Base-by-base conservation (phyloP, 2,113 vertebrate genomes). In the Pitta sordida region DNA sequence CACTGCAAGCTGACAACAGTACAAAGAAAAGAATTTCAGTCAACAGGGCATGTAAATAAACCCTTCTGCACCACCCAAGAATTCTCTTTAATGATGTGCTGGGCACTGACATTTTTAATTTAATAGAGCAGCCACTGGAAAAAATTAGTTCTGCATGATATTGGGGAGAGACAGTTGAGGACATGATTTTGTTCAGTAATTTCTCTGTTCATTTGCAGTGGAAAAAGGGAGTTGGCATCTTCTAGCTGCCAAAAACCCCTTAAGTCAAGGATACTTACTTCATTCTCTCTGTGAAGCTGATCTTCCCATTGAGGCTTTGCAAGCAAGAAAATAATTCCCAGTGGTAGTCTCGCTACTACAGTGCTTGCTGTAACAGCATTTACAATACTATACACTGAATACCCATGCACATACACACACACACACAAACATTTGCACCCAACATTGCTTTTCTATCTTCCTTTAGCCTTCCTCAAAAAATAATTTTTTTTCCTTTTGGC, bases 131-230 rank as follows among this genome's bases (percentile, higher is more conserved):
- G 95, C 90, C 95, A 82, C 43, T 94, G 92, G 87, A 96, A 98
- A 96, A 98, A 98, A 98, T 96, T 96, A 97, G 94, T 97, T 98
- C 95, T 97, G 97, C 96, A 96, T 96, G 95, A 97, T 97, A 96
- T 15, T 96, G 76, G 91, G 82, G 83, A 95, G 87, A 91, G 91
- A 93, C 95, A 95, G 83, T 85, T 96, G 96, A 98, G 96, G 94
- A 90, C 70, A 93, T 14, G 75, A 93, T 96, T 97, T 96, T 97
- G 87, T 96, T 94, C 94, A 90, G 94, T 94, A 95, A 95, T 93
- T 97, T 97, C 95, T 97, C 89, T 95, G 89, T 97, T 97, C 89
- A 48, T 93, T 86, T 94, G 83, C 92, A 96, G 94, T 92, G 94
- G 95, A 97, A 97, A 97, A 97, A 91, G 32, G 91, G 79, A 94